These are phyloP conservation scores for Drosophila ercepeae DNA, from an alignment of 1,140 invertebrate genomes.

Conservation along the genomic window DNA sequence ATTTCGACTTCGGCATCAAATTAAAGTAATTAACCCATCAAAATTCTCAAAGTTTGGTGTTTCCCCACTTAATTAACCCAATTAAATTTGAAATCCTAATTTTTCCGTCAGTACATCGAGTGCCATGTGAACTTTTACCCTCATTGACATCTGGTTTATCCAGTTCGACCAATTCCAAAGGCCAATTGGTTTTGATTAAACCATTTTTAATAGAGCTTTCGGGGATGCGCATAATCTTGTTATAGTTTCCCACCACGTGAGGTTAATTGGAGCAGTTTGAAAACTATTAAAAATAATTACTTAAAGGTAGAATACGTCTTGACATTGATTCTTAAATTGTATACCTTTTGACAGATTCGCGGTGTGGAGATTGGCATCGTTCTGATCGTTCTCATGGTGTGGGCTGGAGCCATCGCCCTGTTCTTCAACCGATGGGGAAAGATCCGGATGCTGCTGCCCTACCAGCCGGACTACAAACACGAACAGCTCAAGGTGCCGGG, in stretches of 20 bases:
- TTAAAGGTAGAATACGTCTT: neutral
- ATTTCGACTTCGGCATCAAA: neutral
- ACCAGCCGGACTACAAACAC: slow-evolving; percentile 95
- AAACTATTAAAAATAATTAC: neutral
- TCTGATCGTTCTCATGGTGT: slow-evolving; percentile 92
- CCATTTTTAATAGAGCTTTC: slow-evolving; percentile 2
- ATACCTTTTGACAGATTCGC: slow-evolving; percentile 86
- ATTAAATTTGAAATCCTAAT: neutral
- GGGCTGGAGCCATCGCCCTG: slow-evolving; percentile 93
- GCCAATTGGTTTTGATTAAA: neutral
- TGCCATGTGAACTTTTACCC: neutral
- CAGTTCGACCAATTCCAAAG: neutral
- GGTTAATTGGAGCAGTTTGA: neutral
- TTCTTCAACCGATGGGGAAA: slow-evolving; percentile 97
- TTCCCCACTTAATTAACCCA: neutral
- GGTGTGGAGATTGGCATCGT: slow-evolving; percentile 95
- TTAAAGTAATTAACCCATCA: neutral
- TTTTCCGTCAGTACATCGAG: neutral
- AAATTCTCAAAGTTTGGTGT: neutral
- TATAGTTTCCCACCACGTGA: neutral
- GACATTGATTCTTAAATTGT: neutral
- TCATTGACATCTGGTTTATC: neutral
- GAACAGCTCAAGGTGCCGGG: slow-evolving; percentile 92
- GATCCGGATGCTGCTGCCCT: slow-evolving; percentile 95
- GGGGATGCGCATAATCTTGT: neutral